Percentiles rank a stretch among this genome's conserved stretches.
phyloP scores from a whole-genome alignment of 2,797 vertebrate species.

The Ctenopoma kingsleyae region DNA sequence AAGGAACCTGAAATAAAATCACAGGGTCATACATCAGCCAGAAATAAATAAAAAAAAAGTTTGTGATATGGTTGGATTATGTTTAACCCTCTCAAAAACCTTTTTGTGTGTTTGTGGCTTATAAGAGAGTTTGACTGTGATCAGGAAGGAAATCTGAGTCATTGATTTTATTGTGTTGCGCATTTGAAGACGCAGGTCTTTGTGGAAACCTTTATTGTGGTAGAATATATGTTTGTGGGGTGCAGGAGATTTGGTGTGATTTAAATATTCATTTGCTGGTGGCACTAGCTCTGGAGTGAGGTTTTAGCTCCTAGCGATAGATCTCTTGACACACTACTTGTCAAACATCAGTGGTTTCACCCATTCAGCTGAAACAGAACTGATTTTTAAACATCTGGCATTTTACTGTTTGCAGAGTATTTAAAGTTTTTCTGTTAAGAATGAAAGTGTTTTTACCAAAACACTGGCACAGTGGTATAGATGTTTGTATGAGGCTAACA shows the following conservation, averaged over 20 bases:
- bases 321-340: slow-evolving; percentile 51
- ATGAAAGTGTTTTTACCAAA: background rate
- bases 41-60: slow-evolving; percentile 32
- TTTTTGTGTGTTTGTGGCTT: slow-evolving; percentile 54
- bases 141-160: slow-evolving; percentile 61
- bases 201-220: slow-evolving; percentile 62
- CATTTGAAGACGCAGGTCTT: slow-evolving; percentile 60
- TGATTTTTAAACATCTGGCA: slow-evolving; percentile 13
- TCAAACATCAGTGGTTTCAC: slow-evolving; percentile 45
- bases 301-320: slow-evolving; percentile 49
- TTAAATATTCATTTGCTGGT: slow-evolving; percentile 70
- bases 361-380: slow-evolving; percentile 19
- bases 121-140: slow-evolving; percentile 61
- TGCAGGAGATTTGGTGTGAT: slow-evolving; percentile 48
- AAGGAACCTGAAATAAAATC: slow-evolving; percentile 19
- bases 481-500: background rate
- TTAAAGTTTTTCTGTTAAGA: background rate
- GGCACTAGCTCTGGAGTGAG: slow-evolving; percentile 38
- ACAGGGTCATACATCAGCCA: slow-evolving; percentile 30
- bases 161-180: slow-evolving; percentile 63
- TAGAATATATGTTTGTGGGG: slow-evolving; percentile 43
- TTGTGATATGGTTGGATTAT: slow-evolving; percentile 41
- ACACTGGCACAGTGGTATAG: background rate
- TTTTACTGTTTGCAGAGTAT: slow-evolving; percentile 1
- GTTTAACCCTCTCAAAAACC: slow-evolving; percentile 38